Evolutionary conservation across 1,140 invertebrate genomes (phyloP).

Genomic region (Delia radicum): DNA sequence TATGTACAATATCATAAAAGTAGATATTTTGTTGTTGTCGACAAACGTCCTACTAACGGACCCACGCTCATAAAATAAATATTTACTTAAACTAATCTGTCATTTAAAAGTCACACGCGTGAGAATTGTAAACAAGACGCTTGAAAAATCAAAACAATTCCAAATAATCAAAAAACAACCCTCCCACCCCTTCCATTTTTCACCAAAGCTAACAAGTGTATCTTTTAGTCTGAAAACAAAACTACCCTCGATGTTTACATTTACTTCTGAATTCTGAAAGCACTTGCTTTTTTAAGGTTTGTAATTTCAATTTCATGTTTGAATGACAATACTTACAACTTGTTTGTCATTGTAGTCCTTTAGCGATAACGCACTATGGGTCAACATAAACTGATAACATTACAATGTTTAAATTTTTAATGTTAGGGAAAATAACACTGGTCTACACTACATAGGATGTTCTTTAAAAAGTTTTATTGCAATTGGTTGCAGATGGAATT

Average conservation of each 20-base stretch:
- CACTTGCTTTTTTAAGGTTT: background rate
- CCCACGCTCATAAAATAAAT: conserved; percentile 44
- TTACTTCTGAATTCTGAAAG: too few species aligned
- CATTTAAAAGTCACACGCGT: conserved; percentile 56
- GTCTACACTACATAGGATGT: too few species aligned
- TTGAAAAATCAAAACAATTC: conserved; percentile 26
- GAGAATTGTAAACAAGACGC: conserved; percentile 52
- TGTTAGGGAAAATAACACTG: too few species aligned
- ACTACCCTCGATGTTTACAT: too few species aligned
- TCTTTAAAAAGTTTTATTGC: too few species aligned
- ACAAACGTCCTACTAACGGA: background rate
- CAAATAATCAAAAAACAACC: background rate
- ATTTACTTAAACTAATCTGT: conserved; percentile 56
- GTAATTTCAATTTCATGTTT: conserved; percentile 27
- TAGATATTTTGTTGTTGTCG: background rate
- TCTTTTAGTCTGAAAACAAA: background rate
- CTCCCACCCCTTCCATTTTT: background rate
- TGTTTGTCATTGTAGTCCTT: background rate
- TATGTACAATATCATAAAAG: too few species aligned
- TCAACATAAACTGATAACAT: too few species aligned
- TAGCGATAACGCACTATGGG: too few species aligned
- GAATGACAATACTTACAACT: conserved; percentile 23
- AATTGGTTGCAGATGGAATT: too few species aligned
- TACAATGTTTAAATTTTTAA: too few species aligned
- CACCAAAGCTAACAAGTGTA: conserved; percentile 8